phyloP scores from a whole-genome alignment of 2,113 vertebrate genomes.

The Apodemus sylvaticus region DNA sequence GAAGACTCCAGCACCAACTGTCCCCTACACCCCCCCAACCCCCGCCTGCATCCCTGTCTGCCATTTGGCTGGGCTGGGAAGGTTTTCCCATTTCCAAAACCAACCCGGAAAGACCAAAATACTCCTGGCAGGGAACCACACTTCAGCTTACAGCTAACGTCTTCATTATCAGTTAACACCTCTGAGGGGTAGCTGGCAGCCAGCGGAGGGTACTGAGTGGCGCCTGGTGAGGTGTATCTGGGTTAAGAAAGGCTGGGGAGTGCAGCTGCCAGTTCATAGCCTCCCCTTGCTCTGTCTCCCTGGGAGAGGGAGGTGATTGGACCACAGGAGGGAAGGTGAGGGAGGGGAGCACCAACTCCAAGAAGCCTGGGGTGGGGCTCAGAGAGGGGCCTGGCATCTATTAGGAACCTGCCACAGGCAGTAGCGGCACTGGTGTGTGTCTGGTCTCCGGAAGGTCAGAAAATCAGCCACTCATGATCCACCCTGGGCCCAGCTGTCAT shows the following conservation, averaged over 20 bases:
- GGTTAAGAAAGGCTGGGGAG: slow-evolving; percentile 26
- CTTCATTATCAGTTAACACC: slow-evolving; percentile 78
- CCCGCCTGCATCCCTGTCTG: not conserved
- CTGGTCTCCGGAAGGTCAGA: slow-evolving; percentile 11
- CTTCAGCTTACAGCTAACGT: slow-evolving; percentile 67
- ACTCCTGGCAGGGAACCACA: slow-evolving; percentile 71
- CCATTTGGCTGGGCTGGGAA: slow-evolving; percentile 58
- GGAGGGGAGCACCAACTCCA: not conserved
- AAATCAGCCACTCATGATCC: not conserved
- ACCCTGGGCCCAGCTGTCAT: not conserved
- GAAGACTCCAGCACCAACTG: not conserved
- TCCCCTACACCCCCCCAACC: too few relatives aligned
- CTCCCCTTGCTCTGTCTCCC: not conserved
- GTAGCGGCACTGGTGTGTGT: not conserved
- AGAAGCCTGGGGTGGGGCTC: not conserved
- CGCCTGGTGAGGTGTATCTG: not conserved
- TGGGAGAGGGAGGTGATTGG: not conserved
- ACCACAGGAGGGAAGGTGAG: not conserved
- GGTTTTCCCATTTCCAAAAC: slow-evolving; percentile 69
- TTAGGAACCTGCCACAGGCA: not conserved
- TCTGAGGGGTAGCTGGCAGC: slow-evolving; percentile 61
- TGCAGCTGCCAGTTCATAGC: not conserved
- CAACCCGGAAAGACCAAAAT: slow-evolving; percentile 72
- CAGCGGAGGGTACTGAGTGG: slow-evolving; percentile 51
- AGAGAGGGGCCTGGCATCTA: not conserved